A percentile compares a stretch with the other conserved stretches of the same genome.
These are phyloP conservation scores for Podabrus alpinus DNA, from an alignment of 2,888 invertebrate species.

Conservation along the genomic window DNA sequence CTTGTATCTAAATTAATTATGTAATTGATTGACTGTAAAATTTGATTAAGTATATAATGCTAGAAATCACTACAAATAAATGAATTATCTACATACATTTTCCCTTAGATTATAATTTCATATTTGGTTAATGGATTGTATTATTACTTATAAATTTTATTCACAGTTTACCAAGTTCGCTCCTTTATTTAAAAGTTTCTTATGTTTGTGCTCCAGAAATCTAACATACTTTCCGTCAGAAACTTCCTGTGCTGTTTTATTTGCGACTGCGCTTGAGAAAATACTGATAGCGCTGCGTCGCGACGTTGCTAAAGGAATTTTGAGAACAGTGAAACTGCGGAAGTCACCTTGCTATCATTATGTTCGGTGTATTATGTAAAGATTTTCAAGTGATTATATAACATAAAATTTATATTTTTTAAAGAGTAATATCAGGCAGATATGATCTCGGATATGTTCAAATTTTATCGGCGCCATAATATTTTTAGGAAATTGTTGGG, in stretches of 20 bases:
- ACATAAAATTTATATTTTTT: conserved; percentile 1
- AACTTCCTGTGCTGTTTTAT: conserved; percentile 32
- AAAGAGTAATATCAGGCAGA: background rate
- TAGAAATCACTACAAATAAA: too few species aligned
- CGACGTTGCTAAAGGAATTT: conserved; percentile 38
- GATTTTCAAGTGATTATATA: conserved; percentile 11
- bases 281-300: conserved; percentile 39
- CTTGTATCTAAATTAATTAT: background rate
- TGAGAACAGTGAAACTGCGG: conserved; percentile 35
- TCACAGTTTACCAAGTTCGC: conserved; percentile 9
- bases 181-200: conserved; percentile 28
- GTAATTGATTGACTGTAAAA: background rate
- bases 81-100: too few species aligned
- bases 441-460: background rate
- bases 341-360: conserved; percentile 28
- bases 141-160: background rate
- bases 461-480: background rate
- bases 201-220: conserved; percentile 30
- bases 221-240: conserved; percentile 34
- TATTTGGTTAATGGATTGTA: background rate
- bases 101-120: background rate
- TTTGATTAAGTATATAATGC: background rate
- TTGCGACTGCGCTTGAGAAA: conserved; percentile 38
- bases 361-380: conserved; percentile 23
- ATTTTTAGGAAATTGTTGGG: background rate